Evolutionary conservation across 37 sponge, comb jelly and placozoan species (phyloP).

Genomic region (Cliona cf. orientalis): DNA sequence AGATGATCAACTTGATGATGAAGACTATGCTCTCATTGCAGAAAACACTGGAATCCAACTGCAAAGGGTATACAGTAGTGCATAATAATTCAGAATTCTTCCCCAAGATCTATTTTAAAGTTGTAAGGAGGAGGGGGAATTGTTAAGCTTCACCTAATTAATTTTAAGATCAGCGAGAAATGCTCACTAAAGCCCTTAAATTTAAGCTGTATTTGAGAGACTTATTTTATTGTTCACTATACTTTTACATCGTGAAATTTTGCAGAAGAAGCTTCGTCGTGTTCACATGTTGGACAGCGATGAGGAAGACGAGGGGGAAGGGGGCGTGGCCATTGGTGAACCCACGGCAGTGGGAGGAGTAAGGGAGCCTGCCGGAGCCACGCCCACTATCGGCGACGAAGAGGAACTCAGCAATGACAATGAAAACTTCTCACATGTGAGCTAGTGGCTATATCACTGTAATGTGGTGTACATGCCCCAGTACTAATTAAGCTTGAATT

Average conservation of each 20-base stretch:
- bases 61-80: too few relatives aligned
- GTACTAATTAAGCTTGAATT: not conserved
- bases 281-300: slow-evolving; percentile 69
- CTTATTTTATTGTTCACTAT: too few relatives aligned
- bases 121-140: too few relatives aligned
- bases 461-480: not conserved
- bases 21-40: slow-evolving; percentile 63
- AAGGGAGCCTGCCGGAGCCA: not conserved
- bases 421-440: slow-evolving; percentile 23
- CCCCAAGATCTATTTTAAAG: too few relatives aligned
- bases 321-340: not conserved
- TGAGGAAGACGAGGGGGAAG: slow-evolving; percentile 60
- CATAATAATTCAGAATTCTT: too few relatives aligned
- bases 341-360: not conserved
- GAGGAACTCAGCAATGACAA: not conserved
- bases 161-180: too few relatives aligned
- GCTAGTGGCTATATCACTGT: not conserved
- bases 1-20: slow-evolving; percentile 61
- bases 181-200: too few relatives aligned
- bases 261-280: slow-evolving; percentile 66
- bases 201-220: not conserved
- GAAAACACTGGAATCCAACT: slow-evolving; percentile 66
- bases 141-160: too few relatives aligned
- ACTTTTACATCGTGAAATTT: not conserved
- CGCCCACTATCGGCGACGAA: not conserved